phyloP scores from a whole-genome alignment of 2,113 vertebrate species.

The Dasyprocta punctata region DNA sequence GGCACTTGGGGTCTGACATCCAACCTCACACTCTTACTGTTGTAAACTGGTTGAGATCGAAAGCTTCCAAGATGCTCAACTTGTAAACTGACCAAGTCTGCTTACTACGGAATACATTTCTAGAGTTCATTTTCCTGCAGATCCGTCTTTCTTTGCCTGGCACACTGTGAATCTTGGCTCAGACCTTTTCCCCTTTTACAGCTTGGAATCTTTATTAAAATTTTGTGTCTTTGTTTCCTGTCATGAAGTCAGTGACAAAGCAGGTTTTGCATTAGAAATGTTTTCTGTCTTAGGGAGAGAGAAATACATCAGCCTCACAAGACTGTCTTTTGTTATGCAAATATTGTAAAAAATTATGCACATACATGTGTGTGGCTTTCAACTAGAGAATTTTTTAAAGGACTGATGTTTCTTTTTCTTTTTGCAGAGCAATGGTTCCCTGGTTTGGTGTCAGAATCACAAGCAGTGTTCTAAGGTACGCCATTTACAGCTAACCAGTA shows the following conservation, averaged over 20 bases:
- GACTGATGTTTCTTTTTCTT: slow-evolving; percentile 58
- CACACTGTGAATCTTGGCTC: rapidly evolving
- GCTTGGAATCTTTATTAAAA: neutral
- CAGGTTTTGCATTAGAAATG: neutral
- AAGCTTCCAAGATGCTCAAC: neutral
- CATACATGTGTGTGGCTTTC: neutral
- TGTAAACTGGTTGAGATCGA: neutral
- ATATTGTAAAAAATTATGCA: neutral
- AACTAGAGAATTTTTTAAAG: neutral
- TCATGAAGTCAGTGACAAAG: neutral
- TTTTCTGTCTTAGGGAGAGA: neutral
- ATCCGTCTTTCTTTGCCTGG: neutral
- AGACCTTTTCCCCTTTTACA: neutral
- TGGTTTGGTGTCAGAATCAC: slow-evolving; percentile 98
- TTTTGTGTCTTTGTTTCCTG: neutral
- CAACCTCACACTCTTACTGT: neutral
- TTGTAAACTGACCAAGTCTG: neutral
- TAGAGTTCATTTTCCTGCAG: rapidly evolving
- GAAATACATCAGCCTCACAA: neutral
- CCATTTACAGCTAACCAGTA: neutral
- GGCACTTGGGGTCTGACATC: rapidly evolving
- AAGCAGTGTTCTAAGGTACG: slow-evolving; percentile 98
- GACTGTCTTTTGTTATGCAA: neutral
- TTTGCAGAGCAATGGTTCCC: slow-evolving; percentile 95
- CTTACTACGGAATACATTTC: rapidly evolving